Evolutionary conservation across 2,888 invertebrate genomes (phyloP), one percentile per base, ranked within the genome.

Genomic region (Plusia festucae): DNA sequence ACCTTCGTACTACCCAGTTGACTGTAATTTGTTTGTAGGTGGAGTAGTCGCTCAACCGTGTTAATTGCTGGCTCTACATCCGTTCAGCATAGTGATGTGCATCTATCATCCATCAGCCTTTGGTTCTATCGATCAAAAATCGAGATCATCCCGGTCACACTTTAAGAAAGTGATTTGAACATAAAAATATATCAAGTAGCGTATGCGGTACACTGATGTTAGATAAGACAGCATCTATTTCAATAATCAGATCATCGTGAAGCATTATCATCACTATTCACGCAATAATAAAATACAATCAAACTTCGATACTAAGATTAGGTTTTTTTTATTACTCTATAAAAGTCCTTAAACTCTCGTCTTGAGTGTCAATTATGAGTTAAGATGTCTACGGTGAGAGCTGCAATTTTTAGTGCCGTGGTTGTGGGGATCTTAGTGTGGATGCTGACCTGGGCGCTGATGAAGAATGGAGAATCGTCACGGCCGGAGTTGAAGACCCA

Each of bases 391-490:
- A 24, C 27, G 0, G 34, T 60, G 18, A 32, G 44, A 11, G 20
- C 58, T 51, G 75, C 74, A 22, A 13, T 62, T 15, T 76, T 77
- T 0, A 81, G 84, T 15, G 65, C 76, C 0, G 56, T 83, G 4
- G 82, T 82, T 16, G 84, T 79, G 11, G 49, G 89, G 0, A 53
- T 81, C 0, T 75, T 83, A 0, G 70, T 85, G 22, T 89, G 86
- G 7, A 73, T 85, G 11, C 77, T 83, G 7, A 86, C 85, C 0
- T 90, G 90, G 91, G 88, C 81, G 0, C 53, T 88, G 20, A 66
- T 90, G 44, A 75, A 67, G 49, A 76, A 82, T 0, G 66, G 85
- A 55, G 96, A 97, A 74, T 97, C 86, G 65, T 40, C 84, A 3
- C 84, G 90, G 7, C 85, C 90, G 34, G 66, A 70, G 46, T 54